Evolutionary conservation across 2,888 invertebrate species (phyloP), one percentile per base, ranked within the genome.

Genomic region (Callimorpha dominula): DNA sequence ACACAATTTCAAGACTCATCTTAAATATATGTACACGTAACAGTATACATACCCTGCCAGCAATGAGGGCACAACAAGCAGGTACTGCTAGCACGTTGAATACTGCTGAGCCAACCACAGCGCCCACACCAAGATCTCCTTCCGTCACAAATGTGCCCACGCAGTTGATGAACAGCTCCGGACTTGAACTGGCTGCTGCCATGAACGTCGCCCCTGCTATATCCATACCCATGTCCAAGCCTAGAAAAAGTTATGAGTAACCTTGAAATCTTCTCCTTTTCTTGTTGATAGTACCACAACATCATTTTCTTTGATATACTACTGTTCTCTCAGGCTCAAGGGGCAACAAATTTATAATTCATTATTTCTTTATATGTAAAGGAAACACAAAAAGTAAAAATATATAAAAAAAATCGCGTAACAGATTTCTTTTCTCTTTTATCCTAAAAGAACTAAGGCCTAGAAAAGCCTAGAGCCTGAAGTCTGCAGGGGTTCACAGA

Each of bases 141-240:
- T 97, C 96, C 0, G 97, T 97, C 73, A 97, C 96, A 87, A 98
- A 98, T 0, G 98, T 98, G 60, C 97, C 98, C 43, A 99, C 97
- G 78, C 97, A 97, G 89, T 98, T 98, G 78, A 98, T 97, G 93
- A 98, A 98, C 76, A 98, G 94, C 92, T 99, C 98, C 0, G 98
- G 98, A 75, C 98, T 97, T 0, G 98, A 98, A 76, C 98, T 98
- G 0, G 98, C 98, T 0, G 98, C 97, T 0, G 98, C 98, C 98
- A 99, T 98, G 87, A 99, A 98, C 0, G 98, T 98, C 0, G 98
- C 98, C 0, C 98, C 98, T 0, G 98, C 98, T 43, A 98, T 97
- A 86, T 98, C 98, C 80, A 97, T 96, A 11, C 96, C 96, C 94
- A 98, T 96, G 69, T 96, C 93, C 65, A 97, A 87, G 74, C 95